Percentiles rank a stretch among this genome's conserved stretches.
Evolutionary conservation across 1,140 invertebrate species (phyloP).

Genomic region (Euura lappo): DNA sequence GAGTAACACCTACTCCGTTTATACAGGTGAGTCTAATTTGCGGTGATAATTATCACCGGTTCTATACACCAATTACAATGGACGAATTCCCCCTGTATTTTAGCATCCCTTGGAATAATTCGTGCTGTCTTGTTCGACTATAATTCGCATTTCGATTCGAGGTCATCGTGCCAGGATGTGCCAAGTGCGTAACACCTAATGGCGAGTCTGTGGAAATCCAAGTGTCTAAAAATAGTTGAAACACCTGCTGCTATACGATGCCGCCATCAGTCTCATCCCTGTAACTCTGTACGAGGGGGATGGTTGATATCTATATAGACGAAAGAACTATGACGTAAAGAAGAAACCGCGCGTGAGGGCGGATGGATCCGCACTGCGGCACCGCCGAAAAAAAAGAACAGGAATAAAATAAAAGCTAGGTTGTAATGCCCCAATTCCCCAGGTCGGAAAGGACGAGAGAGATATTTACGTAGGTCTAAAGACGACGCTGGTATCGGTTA

Average conservation of each 20-base stretch:
- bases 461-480: not conserved
- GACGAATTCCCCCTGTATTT: too few species aligned
- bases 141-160: too few species aligned
- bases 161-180: not conserved
- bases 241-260: not conserved
- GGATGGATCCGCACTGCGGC: not conserved
- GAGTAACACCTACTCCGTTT: too few species aligned
- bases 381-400: not conserved
- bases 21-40: too few species aligned
- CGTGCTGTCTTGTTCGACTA: too few species aligned
- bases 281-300: too few species aligned
- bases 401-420: not conserved
- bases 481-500: not conserved
- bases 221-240: not conserved
- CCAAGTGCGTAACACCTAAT: not conserved
- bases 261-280: too few species aligned
- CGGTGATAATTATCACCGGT: too few species aligned
- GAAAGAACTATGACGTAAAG: too few species aligned
- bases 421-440: not conserved
- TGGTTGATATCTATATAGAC: too few species aligned
- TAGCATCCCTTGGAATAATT: too few species aligned
- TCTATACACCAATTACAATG: too few species aligned
- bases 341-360: not conserved
- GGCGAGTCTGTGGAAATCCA: not conserved
- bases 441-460: not conserved